A percentile compares a stretch with the other conserved stretches of the same genome.
phyloP scores from a whole-genome alignment of 2,113 vertebrate species.

The Hydrochoerus hydrochaeris region DNA sequence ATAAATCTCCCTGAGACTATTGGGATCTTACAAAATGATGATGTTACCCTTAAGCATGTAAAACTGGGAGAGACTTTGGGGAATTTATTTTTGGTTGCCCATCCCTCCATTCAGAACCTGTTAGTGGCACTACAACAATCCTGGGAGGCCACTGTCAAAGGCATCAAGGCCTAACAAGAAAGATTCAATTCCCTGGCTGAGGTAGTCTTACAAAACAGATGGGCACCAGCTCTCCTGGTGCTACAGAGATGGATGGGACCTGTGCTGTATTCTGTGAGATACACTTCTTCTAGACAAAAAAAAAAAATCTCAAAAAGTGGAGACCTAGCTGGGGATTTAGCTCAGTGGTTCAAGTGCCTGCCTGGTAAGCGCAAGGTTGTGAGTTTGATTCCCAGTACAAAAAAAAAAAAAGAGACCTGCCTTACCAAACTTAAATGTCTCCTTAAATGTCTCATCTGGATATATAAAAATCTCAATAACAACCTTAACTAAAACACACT shows the following conservation, averaged over 20 bases:
- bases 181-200: not conserved
- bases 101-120: not conserved
- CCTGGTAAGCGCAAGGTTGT: too few relatives aligned
- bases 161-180: not conserved
- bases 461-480: not conserved
- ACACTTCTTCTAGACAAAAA: not conserved
- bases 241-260: not conserved
- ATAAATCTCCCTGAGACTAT: not conserved
- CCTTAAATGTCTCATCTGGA: too few relatives aligned
- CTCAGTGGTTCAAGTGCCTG: too few relatives aligned
- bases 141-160: not conserved
- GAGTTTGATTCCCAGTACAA: too few relatives aligned
- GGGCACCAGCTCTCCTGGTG: not conserved
- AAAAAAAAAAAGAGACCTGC: too few relatives aligned
- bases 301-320: not conserved
- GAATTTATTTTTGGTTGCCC: not conserved
- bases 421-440: not conserved
- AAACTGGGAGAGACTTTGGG: not conserved
- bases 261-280: not conserved
- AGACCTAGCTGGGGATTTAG: not conserved
- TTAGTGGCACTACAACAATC: not conserved
- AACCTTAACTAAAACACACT: not conserved
- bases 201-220: not conserved
- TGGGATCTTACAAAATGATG: not conserved
- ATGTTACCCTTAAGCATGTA: not conserved